Evolutionary conservation across 1,140 invertebrate species (phyloP), one percentile per base, ranked within the genome.

Genomic region (Pachypeltis micranthus): DNA sequence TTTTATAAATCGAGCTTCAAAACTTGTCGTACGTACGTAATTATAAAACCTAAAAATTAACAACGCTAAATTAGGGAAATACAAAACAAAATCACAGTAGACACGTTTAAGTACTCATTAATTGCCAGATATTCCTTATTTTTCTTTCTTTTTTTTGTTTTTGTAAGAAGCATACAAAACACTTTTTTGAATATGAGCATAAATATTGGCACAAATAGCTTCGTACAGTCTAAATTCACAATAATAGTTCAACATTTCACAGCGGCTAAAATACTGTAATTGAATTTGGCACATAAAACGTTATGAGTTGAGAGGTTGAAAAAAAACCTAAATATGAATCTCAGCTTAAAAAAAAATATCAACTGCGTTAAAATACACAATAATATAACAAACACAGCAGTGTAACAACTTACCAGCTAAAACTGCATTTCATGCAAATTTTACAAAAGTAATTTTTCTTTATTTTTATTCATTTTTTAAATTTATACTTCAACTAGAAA

Each of bases 1-100:
- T n/a, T n/a, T n/a, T n/a, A n/a, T n/a, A n/a, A n/a, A n/a, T n/a
- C n/a, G n/a, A n/a, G n/a, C n/a, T n/a, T 56, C 61, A 62, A 62
- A 54, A 62, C 56, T 56, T 62, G 61, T 62, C 56, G n/a, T 19
- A 47, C 24, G n/a, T 47, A 19, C 44, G n/a, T 47, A 19, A 3
- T 39, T 39, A 44, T 23, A 51, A 54, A 23, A 54, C 29, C 16
- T 34, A 62, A 55, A 55, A 29, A 62, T 29, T 16, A 55, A 21
- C 23, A 62, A 62, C 25, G 55, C 55, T 21, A 63, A 39, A 62
- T 19, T 54, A 62, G 44, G 21, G 26, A 62, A 62, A 51, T 27
- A 61, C n/a, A 58, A 57, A 63, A 57, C 26, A 25, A 58, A 64
- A 64, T 64, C 63, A 64, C 63, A 64, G 63, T 56, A 64, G 28